Evolutionary conservation across 1,140 invertebrate genomes (phyloP).

Genomic region (Bombyx mandarina): DNA sequence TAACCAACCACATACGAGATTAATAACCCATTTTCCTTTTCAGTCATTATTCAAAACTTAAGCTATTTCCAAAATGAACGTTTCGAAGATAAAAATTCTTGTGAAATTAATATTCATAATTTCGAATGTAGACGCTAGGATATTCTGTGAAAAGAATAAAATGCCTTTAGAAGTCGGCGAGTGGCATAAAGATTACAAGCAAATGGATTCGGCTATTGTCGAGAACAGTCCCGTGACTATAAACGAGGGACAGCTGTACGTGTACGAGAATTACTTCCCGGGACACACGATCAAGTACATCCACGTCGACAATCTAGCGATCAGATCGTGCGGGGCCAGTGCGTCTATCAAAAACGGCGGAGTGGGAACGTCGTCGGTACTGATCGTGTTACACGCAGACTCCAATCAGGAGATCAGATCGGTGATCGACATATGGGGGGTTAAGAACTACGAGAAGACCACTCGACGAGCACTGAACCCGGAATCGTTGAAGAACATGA

Average conservation of each 20-base stretch:
- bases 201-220: conserved; percentile 45
- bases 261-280: conserved; percentile 53
- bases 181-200: conserved; percentile 33
- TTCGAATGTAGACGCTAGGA: conserved; percentile 6
- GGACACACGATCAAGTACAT: conserved; percentile 42
- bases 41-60: too few species aligned
- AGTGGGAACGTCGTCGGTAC: conserved; percentile 27
- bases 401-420: conserved; percentile 46
- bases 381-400: conserved; percentile 40
- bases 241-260: conserved; percentile 47
- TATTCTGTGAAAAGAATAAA: conserved; percentile 38
- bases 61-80: too few species aligned
- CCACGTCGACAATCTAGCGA: conserved; percentile 50
- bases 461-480: conserved; percentile 4
- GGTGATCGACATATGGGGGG: conserved; percentile 54
- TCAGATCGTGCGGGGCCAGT: conserved; percentile 41
- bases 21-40: too few species aligned
- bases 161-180: conserved; percentile 40
- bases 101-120: neutral
- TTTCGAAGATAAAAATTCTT: too few species aligned
- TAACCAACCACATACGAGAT: neutral
- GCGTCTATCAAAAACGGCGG: conserved; percentile 39
- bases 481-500: conserved; percentile 21
- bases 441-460: conserved; percentile 10
- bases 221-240: conserved; percentile 43